Conservation (phyloP, 2,888 invertebrate species). For the Melinaea marsaeus region DNA sequence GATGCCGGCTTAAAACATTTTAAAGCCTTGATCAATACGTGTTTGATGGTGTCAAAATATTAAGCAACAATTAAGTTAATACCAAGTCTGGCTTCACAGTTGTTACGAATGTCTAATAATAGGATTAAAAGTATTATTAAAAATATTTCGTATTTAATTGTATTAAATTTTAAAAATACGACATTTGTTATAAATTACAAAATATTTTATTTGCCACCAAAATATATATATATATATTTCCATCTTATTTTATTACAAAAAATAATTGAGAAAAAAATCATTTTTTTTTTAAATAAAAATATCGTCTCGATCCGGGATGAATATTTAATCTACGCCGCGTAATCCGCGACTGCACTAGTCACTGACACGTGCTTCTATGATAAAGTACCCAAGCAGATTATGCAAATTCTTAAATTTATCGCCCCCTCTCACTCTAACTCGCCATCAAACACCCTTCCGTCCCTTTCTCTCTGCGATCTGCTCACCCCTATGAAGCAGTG, state of each 20-base stretch:
- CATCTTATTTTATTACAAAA: too few species aligned
- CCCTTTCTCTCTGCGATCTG: constrained; percentile 50
- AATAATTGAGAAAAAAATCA: not conserved
- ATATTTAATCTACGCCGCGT: constrained; percentile 66
- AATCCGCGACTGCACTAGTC: constrained; percentile 76
- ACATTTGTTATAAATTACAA: too few species aligned
- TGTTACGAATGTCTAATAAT: too few species aligned
- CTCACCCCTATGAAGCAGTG: constrained; percentile 67
- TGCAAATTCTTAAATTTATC: constrained; percentile 74
- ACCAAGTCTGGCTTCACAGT: too few species aligned
- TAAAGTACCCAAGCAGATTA: constrained; percentile 76
- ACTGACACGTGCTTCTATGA: constrained; percentile 78
- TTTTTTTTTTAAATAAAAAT: not conserved
- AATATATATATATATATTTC: too few species aligned
- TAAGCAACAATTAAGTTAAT: not conserved
- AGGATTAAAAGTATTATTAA: too few species aligned
- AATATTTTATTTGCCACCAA: too few species aligned
- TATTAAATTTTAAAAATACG: too few species aligned
- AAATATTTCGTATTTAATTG: too few species aligned
- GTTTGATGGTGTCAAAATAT: constrained; percentile 6
- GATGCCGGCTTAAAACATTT: not conserved
- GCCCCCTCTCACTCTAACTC: constrained; percentile 50
- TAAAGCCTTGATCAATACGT: not conserved
- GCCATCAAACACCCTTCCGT: constrained; percentile 38
- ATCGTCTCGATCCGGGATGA: constrained; percentile 40